Percentiles rank a stretch among this genome's conserved stretches.
Conservation (phyloP, 30 jellyfish, hydroid and myxozoan genomes). For the Aurelia sp. region DNA sequence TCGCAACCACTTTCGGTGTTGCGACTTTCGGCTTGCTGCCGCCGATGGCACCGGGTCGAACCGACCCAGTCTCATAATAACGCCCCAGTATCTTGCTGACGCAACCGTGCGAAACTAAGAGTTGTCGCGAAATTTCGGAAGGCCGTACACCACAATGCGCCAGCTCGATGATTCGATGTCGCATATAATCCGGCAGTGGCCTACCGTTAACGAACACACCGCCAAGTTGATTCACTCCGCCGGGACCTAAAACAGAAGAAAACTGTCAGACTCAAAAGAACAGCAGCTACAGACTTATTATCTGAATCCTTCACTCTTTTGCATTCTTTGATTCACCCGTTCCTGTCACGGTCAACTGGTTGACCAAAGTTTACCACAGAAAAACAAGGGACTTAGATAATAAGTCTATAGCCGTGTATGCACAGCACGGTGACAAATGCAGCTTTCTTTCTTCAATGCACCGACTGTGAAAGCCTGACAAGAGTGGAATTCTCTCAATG, state of each 20-base stretch:
- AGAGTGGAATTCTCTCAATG: too few species aligned
- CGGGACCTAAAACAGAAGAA: slow-evolving; percentile 77
- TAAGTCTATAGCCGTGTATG: too few species aligned
- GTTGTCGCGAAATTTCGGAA: slow-evolving; percentile 95
- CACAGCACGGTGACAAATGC: too few species aligned
- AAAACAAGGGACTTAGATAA: too few species aligned
- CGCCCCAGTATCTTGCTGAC: slow-evolving; percentile 99
- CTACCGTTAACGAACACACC: slow-evolving; percentile 99
- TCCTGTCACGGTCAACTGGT: too few species aligned
- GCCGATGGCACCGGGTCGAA: slow-evolving; percentile 99
- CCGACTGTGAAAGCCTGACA: too few species aligned
- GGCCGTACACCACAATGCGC: slow-evolving; percentile 99
- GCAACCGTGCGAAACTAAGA: slow-evolving; percentile 98
- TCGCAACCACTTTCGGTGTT: slow-evolving; percentile 96
- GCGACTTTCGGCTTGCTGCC: slow-evolving; percentile 99
- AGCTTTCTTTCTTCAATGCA: too few species aligned
- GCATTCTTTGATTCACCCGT: too few species aligned
- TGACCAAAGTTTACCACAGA: too few species aligned
- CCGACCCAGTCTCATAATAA: slow-evolving; percentile 98
- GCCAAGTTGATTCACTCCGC: slow-evolving; percentile 98
- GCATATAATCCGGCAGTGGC: slow-evolving; percentile 99
- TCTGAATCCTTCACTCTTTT: too few species aligned
- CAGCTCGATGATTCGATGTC: slow-evolving; percentile 97
- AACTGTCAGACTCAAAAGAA: neutral
- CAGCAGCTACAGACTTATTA: too few species aligned